phyloP scores from a whole-genome alignment of 2,888 invertebrate genomes.

The Acanthosoma haemorrhoidale region DNA sequence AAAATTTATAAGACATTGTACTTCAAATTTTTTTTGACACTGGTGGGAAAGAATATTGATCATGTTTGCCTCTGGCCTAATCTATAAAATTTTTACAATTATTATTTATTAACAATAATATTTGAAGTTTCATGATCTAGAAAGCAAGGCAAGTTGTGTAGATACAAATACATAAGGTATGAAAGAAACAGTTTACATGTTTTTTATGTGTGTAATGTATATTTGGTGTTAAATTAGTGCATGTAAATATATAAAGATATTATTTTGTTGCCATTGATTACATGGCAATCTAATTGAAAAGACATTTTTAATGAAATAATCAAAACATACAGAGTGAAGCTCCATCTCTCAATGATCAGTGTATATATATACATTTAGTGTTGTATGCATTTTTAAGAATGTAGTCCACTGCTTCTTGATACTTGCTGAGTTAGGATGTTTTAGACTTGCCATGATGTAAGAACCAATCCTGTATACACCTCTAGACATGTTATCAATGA shows the following conservation, averaged over 20 bases:
- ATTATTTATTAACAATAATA: too few relatives aligned
- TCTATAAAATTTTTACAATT: too few relatives aligned
- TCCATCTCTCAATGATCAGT: background rate
- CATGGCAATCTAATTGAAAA: background rate
- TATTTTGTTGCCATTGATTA: background rate
- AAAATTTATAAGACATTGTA: too few relatives aligned
- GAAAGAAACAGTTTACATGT: background rate
- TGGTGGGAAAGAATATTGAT: too few relatives aligned
- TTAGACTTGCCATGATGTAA: constrained; percentile 18
- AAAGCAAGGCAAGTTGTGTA: background rate
- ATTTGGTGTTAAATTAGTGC: background rate
- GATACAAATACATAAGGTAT: too few relatives aligned
- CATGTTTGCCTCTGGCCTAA: too few relatives aligned
- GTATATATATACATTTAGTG: constrained; percentile 23
- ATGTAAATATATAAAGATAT: background rate
- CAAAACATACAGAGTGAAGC: background rate
- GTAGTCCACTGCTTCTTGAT: constrained; percentile 24
- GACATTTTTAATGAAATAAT: background rate
- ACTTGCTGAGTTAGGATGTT: constrained; percentile 25
- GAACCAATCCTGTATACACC: constrained; percentile 26
- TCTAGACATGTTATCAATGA: constrained; percentile 26
- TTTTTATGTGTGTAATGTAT: background rate
- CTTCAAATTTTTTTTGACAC: too few relatives aligned
- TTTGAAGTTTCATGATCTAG: constrained; percentile 3
- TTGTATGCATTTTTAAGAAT: constrained; percentile 23